Evolutionary conservation across 2,113 vertebrate genomes (phyloP).

Genomic region (Brienomyrus longianalis): DNA sequence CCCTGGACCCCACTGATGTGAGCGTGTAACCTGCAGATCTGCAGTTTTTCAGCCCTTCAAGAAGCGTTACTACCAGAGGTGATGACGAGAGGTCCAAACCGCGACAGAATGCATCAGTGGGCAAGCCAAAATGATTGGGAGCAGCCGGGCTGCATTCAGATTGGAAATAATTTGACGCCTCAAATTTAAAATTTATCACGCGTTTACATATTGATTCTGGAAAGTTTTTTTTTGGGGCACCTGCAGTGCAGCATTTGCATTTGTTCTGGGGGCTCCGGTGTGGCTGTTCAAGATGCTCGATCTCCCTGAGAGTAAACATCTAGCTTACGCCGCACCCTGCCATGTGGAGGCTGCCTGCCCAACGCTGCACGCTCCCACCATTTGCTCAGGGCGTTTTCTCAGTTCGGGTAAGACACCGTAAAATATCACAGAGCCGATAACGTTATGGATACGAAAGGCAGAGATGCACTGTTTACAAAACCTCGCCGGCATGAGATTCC

Average conservation of each 20-base stretch:
- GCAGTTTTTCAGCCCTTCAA: neutral
- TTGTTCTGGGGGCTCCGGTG: neutral
- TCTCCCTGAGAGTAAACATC: neutral
- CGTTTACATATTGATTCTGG: neutral
- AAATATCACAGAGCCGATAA: neutral
- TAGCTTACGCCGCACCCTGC: neutral
- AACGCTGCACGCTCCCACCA: neutral
- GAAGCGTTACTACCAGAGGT: neutral
- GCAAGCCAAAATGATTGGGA: neutral
- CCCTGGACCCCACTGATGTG: neutral
- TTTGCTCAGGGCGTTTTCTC: neutral
- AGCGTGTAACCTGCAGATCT: neutral
- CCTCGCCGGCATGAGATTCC: neutral
- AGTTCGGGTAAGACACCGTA: neutral
- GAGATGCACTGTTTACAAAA: neutral
- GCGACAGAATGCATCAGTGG: neutral
- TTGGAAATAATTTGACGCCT: neutral
- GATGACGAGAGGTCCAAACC: neutral
- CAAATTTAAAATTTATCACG: conserved; percentile 4
- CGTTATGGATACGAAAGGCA: neutral
- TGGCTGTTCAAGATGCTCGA: neutral
- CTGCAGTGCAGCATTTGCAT: neutral
- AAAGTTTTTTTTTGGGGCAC: neutral
- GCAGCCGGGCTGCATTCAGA: neutral
- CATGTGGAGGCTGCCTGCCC: neutral